Base-by-base conservation (phyloP, 2,797 vertebrate genomes). In the Microchirus variegatus region DNA sequence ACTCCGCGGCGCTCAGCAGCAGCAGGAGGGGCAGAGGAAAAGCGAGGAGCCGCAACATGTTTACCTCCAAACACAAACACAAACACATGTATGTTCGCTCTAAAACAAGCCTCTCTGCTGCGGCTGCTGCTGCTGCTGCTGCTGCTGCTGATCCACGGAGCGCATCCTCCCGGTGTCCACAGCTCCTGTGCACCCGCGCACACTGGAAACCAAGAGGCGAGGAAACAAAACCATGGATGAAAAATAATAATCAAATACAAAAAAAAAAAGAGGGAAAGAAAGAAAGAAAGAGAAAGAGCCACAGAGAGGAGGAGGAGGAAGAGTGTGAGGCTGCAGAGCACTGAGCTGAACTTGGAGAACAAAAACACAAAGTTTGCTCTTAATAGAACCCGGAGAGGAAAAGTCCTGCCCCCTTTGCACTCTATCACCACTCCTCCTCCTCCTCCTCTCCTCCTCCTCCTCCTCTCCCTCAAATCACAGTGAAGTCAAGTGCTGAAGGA, bases 351-450 rank as follows among this genome's bases (percentile, higher is more conserved):
- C 88, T 93, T 93, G 90, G 82, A 90, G 90, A 93, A 93, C 90
- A 91, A 92, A 92, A 93, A 90, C 86, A 85, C 82, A 92, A 94
- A 93, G 91, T 94, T 94, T 92, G 89, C 90, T 90, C 91, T 93
- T 93, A 92, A 94, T 88, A 91, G 87, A 83, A 88, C 72, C 77
- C 72, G 57, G 78, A 83, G 88, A 84, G 81, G 71, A 81, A 83
- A 88, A 91, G 92, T 91, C 92, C 92, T 85, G 91, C 92, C 92
- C 92, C 90, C 82, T 91, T 91, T 87, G 82, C 88, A 80, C 89
- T 89, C 83, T 66, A 86, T 86, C 91, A 77, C 78, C 84, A 83
- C 80, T 81, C 80, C 87, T 75, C 80, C 84, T 70, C 77, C 51
- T 70, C 67, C 47, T n/a, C 46, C 43, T 65, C 47, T 19, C 66